Evolutionary conservation across 23 tunicate genomes (phyloP).

Genomic region (Trididemnum miniatum): DNA sequence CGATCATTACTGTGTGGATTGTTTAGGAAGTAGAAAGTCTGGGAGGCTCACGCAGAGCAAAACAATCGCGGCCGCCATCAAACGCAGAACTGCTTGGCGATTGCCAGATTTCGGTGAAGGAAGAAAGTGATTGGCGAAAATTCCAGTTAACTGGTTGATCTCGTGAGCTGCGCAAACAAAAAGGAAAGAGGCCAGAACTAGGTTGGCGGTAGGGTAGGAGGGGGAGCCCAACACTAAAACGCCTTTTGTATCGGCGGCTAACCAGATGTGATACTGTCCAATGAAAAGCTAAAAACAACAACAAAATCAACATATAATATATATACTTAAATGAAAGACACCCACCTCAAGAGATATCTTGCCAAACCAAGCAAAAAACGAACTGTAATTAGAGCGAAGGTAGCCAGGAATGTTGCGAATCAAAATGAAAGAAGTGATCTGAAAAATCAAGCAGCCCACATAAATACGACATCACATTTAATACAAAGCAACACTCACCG

Average conservation of each 20-base stretch:
- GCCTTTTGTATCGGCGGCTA: slow-evolving; percentile 82
- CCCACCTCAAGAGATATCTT: slow-evolving; percentile 75
- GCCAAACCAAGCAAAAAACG: slow-evolving; percentile 94
- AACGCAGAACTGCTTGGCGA: too few species aligned
- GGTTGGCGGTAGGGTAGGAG: slow-evolving; percentile 63
- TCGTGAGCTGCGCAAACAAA: slow-evolving; percentile 82
- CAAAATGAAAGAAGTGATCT: slow-evolving; percentile 67
- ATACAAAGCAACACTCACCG: slow-evolving; percentile 40
- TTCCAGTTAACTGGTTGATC: slow-evolving; percentile 53
- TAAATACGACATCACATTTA: neutral
- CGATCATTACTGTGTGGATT: too few species aligned
- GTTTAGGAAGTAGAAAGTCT: too few species aligned
- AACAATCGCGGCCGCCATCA: too few species aligned
- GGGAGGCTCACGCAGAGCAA: too few species aligned
- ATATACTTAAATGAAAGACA: neutral
- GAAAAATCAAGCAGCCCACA: too few species aligned
- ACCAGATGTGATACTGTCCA: slow-evolving; percentile 89
- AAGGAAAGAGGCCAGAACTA: slow-evolving; percentile 60
- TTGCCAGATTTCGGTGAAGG: slow-evolving; percentile 41
- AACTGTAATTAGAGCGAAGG: slow-evolving; percentile 63
- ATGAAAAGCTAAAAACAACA: slow-evolving; percentile 64
- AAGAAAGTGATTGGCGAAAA: slow-evolving; percentile 49
- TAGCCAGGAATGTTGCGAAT: slow-evolving; percentile 87
- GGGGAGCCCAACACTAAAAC: slow-evolving; percentile 65
- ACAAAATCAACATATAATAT: too few species aligned